Conservation (phyloP, 1,140 invertebrate genomes). For the Coenobita brevimanus region DNA sequence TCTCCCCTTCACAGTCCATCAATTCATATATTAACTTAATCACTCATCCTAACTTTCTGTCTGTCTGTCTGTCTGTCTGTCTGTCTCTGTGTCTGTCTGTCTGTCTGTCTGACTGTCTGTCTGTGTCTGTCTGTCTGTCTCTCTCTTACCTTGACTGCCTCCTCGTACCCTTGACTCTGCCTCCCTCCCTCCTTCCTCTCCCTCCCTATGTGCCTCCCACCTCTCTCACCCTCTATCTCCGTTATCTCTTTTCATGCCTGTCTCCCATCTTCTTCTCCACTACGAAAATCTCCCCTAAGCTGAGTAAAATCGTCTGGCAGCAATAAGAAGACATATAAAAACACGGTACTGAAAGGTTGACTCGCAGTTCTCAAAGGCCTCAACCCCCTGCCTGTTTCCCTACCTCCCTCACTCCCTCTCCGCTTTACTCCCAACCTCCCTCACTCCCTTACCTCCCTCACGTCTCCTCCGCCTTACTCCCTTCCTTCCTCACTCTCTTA, state of each 20-base stretch:
- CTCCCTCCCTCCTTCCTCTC: background rate
- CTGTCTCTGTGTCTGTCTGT: background rate
- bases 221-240: slow-evolving; percentile 5
- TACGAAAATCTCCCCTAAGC: too few relatives aligned
- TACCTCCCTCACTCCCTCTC: background rate
- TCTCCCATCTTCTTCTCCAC: background rate
- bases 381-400: background rate
- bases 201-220: background rate
- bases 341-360: too few relatives aligned
- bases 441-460: background rate
- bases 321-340: too few relatives aligned
- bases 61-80: slow-evolving; percentile 5
- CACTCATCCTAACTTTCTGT: slow-evolving; percentile 11
- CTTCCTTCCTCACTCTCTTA: background rate
- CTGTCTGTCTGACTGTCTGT: background rate
- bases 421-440: background rate
- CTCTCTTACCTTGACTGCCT: background rate
- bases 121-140: background rate
- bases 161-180: background rate
- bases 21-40: too few relatives aligned
- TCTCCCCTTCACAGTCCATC: too few relatives aligned
- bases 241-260: background rate
- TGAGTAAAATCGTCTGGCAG: too few relatives aligned
- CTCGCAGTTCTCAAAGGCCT: too few relatives aligned
- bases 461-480: background rate